Evolutionary conservation across 2,113 vertebrate species (phyloP).

Genomic region (Dasyurus viverrinus): DNA sequence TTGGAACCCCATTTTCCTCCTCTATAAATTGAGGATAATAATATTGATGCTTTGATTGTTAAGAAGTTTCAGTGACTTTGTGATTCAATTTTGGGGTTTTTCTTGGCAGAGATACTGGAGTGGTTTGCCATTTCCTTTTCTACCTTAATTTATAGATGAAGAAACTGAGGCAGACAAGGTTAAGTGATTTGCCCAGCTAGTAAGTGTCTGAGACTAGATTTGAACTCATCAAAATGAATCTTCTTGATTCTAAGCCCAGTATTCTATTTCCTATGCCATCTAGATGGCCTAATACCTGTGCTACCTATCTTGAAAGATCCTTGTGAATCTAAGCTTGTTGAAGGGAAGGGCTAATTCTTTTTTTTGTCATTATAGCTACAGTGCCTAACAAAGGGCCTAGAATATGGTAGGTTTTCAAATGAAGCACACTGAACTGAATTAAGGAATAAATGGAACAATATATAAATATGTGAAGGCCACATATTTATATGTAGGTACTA

Average conservation of each 20-base stretch:
- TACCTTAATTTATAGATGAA: neutral
- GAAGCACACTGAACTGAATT: neutral
- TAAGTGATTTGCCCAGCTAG: neutral
- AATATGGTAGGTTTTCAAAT: neutral
- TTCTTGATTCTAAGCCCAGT: neutral
- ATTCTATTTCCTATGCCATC: neutral
- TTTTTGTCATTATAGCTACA: neutral
- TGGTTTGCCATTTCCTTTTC: neutral
- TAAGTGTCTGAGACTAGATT: neutral
- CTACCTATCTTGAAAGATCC: neutral
- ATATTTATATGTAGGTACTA: neutral
- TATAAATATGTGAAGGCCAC: neutral
- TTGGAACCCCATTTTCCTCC: neutral
- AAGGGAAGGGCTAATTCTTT: neutral
- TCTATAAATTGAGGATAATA: neutral
- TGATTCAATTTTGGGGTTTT: neutral
- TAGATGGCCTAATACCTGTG: neutral
- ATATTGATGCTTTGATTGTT: neutral
- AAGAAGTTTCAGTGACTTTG: neutral
- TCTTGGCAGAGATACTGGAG: neutral
- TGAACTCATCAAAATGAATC: neutral
- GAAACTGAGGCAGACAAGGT: neutral
- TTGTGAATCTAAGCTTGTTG: neutral
- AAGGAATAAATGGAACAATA: neutral
- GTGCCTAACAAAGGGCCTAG: neutral